These are phyloP conservation scores for Ormyrus rosae DNA, from an alignment of 2,888 invertebrate species.

Conservation along the genomic window DNA sequence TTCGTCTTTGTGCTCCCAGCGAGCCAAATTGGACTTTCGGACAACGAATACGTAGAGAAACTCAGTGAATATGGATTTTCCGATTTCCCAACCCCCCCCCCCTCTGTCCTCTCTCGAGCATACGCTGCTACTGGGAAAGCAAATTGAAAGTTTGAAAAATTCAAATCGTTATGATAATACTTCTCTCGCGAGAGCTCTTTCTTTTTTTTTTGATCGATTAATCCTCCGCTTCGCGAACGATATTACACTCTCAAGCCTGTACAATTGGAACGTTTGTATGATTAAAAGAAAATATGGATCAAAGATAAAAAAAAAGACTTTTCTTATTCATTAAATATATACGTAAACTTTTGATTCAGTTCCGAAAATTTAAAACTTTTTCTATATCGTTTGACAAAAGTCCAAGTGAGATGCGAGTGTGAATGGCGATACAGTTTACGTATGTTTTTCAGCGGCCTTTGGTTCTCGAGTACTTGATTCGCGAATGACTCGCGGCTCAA, in stretches of 20 bases:
- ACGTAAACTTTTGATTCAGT: no score
- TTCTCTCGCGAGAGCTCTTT: background rate
- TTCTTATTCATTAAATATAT: no score
- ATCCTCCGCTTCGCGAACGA: no score
- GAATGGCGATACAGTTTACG: no score
- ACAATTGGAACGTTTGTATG: no score
- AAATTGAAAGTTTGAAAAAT: background rate
- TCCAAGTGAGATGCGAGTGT: no score
- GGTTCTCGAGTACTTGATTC: background rate
- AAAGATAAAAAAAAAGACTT: no score
- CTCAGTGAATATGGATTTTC: slow-evolving; percentile 40
- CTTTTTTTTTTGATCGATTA: slow-evolving; percentile 13
- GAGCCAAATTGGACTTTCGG: slow-evolving; percentile 33
- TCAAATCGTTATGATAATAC: background rate
- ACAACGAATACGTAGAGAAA: slow-evolving; percentile 41
- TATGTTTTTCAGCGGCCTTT: no score
- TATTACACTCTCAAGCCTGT: no score
- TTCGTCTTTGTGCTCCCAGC: background rate
- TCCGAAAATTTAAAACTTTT: no score
- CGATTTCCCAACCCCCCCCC: slow-evolving; percentile 10
- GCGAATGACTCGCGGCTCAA: slow-evolving; percentile 32
- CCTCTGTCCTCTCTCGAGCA: background rate
- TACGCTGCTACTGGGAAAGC: slow-evolving; percentile 21
- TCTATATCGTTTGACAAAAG: no score
- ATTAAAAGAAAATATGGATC: no score